Conservation (phyloP, 1,140 invertebrate species). For the Aphaenogaster ashmeadi region DNA sequence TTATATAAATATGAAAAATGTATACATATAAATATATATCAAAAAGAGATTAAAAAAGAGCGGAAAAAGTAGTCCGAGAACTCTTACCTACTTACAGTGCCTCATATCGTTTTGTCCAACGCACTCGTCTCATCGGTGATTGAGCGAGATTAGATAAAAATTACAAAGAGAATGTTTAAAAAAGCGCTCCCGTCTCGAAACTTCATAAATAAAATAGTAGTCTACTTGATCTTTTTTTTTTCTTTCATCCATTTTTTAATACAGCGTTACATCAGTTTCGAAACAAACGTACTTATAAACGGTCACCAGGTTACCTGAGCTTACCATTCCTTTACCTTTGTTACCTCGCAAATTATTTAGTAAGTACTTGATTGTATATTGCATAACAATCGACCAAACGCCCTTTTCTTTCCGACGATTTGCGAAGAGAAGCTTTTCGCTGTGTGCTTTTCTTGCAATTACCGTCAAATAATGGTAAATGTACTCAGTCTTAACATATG, state of each 20-base stretch:
- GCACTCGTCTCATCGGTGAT: conserved; percentile 60
- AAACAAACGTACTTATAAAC: conserved; percentile 80
- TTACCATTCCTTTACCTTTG: conserved; percentile 50
- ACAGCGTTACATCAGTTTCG: conserved; percentile 52
- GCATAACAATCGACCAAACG: not conserved
- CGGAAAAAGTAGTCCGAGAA: conserved; percentile 76
- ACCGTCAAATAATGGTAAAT: not conserved
- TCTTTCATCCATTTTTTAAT: conserved; percentile 7
- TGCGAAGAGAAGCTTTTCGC: not conserved
- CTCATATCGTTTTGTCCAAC: conserved; percentile 59
- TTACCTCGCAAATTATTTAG: conserved; percentile 64
- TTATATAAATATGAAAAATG: conserved; percentile 78
- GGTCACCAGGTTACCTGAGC: conserved; percentile 79
- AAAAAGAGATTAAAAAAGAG: conserved; percentile 77
- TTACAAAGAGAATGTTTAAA: conserved; percentile 69
- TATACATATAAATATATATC: conserved; percentile 77
- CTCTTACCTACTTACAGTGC: conserved; percentile 78
- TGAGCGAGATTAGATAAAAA: conserved; percentile 81
- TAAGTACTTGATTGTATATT: not conserved
- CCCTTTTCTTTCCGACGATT: not conserved
- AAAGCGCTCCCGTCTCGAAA: conserved; percentile 76
- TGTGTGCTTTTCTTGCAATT: conserved; percentile 46
- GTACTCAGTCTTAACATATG: not conserved
- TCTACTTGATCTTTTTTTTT: not conserved
- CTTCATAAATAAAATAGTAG: conserved; percentile 4